Evolutionary conservation across 2,113 vertebrate genomes (phyloP), one percentile per base, ranked within the genome.

Genomic region (Candoia aspera): DNA sequence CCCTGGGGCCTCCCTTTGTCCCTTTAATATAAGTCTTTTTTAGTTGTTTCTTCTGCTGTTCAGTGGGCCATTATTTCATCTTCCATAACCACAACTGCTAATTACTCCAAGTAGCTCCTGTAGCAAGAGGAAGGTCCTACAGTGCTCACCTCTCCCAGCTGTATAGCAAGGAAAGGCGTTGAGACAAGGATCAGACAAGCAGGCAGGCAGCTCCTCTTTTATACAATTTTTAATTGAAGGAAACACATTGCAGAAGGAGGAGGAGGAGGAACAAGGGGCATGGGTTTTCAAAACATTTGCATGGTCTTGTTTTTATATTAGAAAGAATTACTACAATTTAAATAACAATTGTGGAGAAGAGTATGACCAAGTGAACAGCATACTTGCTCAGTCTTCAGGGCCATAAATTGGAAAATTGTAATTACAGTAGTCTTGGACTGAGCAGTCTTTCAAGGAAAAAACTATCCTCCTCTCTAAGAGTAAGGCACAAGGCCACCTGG

Each of bases 61-160:
- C 23, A 29, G 5, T 6, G 12, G 13, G n/a, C 2, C 17, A 88
- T 23, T 12, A 62, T 59, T 26, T 88, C 24, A 54, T 54, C 24
- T 54, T 11, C 21, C n/a, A 42, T 24, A 21, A 21, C 87, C 37
- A 49, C 21, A 88, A 60, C 55, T 88, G 58, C 33, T 88, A 62
- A 88, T 88, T 49, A 49, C 59, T 62, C 24, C 64, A 90, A 90
- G 19, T 13, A 57, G 23, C 17, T 46, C 49, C 68, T 79, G 37
- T 91, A 93, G 88, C 94, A 92, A 49, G 84, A 91, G 87, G 91
- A 95, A 93, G 88, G 3, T 37, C 8, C 37, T 19, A 33, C 57
- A 3, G 42, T 2, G 42, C 42, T 42, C 42, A 42, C 15, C 15
- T 1, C 57, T 26, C 42, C 57, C 83, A 49, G 11, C 37, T 37